Conservation (phyloP, 2,888 invertebrate species). For the Hydropsyche betteni region DNA sequence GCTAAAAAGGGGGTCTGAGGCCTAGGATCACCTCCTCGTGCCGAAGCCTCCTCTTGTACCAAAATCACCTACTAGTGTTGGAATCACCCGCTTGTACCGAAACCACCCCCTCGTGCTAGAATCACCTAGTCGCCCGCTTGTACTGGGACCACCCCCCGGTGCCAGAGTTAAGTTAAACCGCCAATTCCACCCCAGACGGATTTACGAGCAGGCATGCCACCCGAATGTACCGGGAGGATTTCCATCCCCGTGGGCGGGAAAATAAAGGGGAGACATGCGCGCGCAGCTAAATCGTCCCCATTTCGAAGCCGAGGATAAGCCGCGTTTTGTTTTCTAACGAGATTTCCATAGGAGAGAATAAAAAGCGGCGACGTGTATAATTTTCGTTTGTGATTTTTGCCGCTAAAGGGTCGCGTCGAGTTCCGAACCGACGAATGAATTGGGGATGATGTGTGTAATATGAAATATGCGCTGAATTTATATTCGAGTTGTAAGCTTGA, state of each 20-base stretch:
- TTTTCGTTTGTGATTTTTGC: neutral
- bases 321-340: conserved; percentile 49
- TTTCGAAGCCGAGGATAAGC: conserved; percentile 42
- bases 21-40: neutral
- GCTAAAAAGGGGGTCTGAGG: too few species aligned
- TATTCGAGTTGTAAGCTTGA: neutral
- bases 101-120: conserved; percentile 28
- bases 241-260: conserved; percentile 32
- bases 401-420: neutral
- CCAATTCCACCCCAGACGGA: conserved; percentile 50
- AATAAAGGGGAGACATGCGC: conserved; percentile 49
- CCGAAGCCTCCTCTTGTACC: conserved; percentile 4
- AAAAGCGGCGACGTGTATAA: conserved; percentile 17
- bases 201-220: conserved; percentile 50
- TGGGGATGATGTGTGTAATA: neutral
- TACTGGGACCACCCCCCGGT: conserved; percentile 20
- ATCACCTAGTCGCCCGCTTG: conserved; percentile 39
- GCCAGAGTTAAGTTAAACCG: conserved; percentile 49
- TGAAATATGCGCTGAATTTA: neutral
- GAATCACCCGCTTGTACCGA: too few species aligned
- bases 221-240: conserved; percentile 46
- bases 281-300: conserved; percentile 47
- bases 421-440: too few species aligned
- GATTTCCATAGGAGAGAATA: conserved; percentile 50
- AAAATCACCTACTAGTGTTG: neutral